Conservation (phyloP, 2,888 invertebrate species). For the Hartigia nigra region DNA sequence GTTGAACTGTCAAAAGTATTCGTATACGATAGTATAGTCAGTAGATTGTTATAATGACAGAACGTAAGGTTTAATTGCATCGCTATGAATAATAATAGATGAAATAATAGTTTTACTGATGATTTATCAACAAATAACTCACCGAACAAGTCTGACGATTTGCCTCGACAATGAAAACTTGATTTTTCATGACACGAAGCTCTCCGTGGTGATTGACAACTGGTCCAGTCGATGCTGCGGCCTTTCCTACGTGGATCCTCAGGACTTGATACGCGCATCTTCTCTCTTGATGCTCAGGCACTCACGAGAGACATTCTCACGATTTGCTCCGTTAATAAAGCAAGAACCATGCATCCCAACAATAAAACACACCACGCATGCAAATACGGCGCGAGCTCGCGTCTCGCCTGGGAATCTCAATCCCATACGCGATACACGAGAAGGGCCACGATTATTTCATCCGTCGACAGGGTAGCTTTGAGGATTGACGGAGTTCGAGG, state of each 20-base stretch:
- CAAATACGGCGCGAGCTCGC: neutral
- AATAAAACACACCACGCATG: neutral
- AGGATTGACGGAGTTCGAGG: neutral
- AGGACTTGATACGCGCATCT: slow-evolving; percentile 17
- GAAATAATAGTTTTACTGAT: slow-evolving; percentile 14
- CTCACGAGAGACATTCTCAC: slow-evolving; percentile 24
- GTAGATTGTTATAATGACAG: neutral
- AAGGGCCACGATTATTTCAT: neutral
- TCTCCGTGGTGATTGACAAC: neutral
- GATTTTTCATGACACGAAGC: neutral
- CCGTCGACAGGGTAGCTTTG: neutral
- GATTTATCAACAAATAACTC: slow-evolving; percentile 22
- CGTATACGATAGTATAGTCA: neutral
- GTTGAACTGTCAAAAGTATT: neutral
- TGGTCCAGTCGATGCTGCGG: neutral
- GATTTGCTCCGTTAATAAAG: neutral
- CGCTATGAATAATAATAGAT: neutral
- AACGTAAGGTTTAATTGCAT: neutral
- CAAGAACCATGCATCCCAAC: neutral
- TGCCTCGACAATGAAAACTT: slow-evolving; percentile 12
- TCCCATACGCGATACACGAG: neutral
- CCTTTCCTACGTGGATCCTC: slow-evolving; percentile 12
- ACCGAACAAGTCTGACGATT: slow-evolving; percentile 26
- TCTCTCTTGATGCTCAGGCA: slow-evolving; percentile 43
- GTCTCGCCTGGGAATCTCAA: neutral